Percentiles rank a stretch among this genome's conserved stretches.
These are phyloP conservation scores for Leucoraja ocellata DNA, from an alignment of 2,797 vertebrate species.

Conservation along the genomic window DNA sequence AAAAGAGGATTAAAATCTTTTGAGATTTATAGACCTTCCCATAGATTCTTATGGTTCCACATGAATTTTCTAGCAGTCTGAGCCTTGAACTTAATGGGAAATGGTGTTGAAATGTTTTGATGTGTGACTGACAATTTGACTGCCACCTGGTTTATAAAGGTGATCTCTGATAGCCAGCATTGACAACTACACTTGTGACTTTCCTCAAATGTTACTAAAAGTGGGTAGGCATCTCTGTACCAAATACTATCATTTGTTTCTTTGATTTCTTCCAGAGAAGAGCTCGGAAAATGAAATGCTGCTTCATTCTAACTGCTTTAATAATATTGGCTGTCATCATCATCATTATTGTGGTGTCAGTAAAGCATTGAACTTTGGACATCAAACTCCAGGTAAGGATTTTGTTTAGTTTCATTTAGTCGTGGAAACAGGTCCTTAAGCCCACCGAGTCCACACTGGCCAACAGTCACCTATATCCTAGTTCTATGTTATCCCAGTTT, in stretches of 20 bases:
- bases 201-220: background rate
- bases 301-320: background rate
- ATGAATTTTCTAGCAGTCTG: background rate
- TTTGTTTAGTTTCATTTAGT: background rate
- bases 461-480: too few species aligned
- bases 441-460: too few species aligned
- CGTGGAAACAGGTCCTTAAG: too few species aligned
- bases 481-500: too few species aligned
- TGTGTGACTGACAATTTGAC: background rate
- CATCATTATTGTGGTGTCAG: slow-evolving; percentile 20
- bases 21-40: background rate
- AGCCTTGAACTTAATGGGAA: background rate
- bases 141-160: too few species aligned
- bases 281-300: slow-evolving; percentile 36
- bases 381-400: background rate
- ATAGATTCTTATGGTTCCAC: background rate
- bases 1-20: background rate
- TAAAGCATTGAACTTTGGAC: slow-evolving; percentile 19
- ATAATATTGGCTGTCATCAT: slow-evolving; percentile 14
- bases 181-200: background rate
- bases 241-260: background rate
- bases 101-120: background rate
- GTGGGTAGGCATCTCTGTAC: background rate
- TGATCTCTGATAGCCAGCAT: background rate
- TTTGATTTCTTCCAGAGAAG: slow-evolving; percentile 22